Evolutionary conservation across 2,113 vertebrate genomes (phyloP), one percentile per base, ranked within the genome.

Genomic region (Apistogramma diplotaenia): DNA sequence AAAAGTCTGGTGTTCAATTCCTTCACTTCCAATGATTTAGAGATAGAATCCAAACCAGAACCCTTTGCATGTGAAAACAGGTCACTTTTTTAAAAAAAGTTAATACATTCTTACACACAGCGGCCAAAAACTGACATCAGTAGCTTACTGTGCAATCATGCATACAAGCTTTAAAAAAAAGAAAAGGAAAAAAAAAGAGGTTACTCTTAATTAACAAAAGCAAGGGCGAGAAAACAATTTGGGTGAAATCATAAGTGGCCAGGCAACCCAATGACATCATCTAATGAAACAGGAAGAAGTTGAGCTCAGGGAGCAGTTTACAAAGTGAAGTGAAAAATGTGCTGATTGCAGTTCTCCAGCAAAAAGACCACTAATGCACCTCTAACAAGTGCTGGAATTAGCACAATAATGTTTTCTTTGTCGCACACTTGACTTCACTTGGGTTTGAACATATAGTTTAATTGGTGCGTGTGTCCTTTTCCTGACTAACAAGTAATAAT

Each of bases 261-360:
- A 82, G 61, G 60, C 49, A 40, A 80, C 25, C 12, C 15, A 86
- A 84, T 85, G 73, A 85, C 72, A 82, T 87, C 81, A 90, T 71
- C 54, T 13, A 4, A 53, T 61, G 15, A 82, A 88, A 83, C 9
- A 40, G 29, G 40, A 79, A 61, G 13, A 60, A 81, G 11, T 59
- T 54, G n/a, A 19, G 23, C 51, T 59, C 6, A 5, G 53, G 3
- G 31, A 33, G 33, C 3, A 0, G 18, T 74, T 76, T 49, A 58
- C 55, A 59, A 27, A 70, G 27, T 56, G 70, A 82, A 59, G 65
- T 9, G 4, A 76, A 84, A 71, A 74, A 72, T 46, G n/a, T 1
- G 1, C 2, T 2, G 4, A 9, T 65, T 49, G 79, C n/a, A 77
- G 76, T 43, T 83, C n/a, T 79, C 23, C 5, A 35, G 51, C 35